Conservation (phyloP, 2,888 invertebrate genomes). For the Lochmaea capreae region DNA sequence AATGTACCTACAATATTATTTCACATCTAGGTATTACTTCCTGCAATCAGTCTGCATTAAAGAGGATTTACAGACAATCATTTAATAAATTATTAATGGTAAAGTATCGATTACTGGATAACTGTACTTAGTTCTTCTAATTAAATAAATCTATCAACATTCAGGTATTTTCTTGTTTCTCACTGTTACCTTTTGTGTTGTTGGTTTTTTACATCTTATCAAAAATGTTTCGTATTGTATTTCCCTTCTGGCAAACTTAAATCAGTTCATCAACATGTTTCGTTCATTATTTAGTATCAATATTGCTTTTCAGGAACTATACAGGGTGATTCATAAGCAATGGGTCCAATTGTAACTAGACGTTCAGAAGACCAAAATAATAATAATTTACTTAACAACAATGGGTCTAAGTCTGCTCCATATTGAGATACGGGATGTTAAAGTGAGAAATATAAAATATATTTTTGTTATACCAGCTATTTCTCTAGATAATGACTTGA, state of each 20-base stretch:
- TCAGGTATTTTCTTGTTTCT: conserved; percentile 1
- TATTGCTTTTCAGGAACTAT: neutral
- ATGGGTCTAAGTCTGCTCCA: no score
- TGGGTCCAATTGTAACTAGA: neutral
- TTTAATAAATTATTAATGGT: neutral
- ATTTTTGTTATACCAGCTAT: no score
- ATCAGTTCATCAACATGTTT: neutral
- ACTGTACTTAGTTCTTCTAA: neutral
- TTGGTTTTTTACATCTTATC: neutral
- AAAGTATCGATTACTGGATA: neutral
- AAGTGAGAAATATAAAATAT: no score
- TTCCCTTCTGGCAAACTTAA: neutral
- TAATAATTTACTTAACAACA: neutral
- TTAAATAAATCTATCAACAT: neutral
- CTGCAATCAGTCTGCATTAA: conserved; percentile 1
- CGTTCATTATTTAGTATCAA: neutral
- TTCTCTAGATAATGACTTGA: no score
- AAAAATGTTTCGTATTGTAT: neutral
- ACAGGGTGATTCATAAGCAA: neutral
- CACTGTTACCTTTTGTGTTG: neutral
- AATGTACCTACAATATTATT: neutral
- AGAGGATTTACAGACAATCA: conserved; percentile 14
- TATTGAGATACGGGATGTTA: no score
- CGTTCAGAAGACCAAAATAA: neutral
- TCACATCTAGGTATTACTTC: neutral